Percentiles rank a stretch among this genome's conserved stretches.
phyloP scores from a whole-genome alignment of 2,888 invertebrate genomes.

The Coremacera marginata region DNA sequence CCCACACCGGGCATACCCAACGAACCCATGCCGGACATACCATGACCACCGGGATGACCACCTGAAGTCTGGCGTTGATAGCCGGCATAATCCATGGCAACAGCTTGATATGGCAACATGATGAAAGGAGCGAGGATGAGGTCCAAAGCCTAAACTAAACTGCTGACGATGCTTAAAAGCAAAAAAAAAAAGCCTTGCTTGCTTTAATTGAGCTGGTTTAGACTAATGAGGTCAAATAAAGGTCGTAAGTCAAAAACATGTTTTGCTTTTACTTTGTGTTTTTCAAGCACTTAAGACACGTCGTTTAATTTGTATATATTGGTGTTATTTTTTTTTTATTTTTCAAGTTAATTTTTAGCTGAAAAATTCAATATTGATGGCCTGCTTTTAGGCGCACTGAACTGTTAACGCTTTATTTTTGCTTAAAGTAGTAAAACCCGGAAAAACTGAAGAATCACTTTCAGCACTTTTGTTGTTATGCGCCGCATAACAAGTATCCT shows the following conservation, averaged over 20 bases:
- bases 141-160: background rate
- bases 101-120: conserved; percentile 90
- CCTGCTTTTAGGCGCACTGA: background rate
- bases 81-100: conserved; percentile 87
- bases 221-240: background rate
- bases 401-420: background rate
- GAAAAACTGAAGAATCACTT: background rate
- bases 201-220: background rate
- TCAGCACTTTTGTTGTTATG: background rate
- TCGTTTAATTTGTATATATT: background rate
- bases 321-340: background rate
- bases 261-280: background rate
- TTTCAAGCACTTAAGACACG: background rate
- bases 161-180: background rate
- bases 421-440: background rate
- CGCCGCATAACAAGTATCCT: background rate
- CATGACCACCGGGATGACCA: conserved; percentile 65
- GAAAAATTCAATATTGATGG: background rate
- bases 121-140: background rate
- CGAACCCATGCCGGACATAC: conserved; percentile 69
- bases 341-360: too few relatives aligned
- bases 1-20: conserved; percentile 71
- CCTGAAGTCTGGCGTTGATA: conserved; percentile 74
- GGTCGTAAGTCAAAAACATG: too few relatives aligned
- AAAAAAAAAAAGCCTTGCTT: background rate